Conservation (phyloP, 1,140 invertebrate genomes). For the Conus ventricosus region DNA sequence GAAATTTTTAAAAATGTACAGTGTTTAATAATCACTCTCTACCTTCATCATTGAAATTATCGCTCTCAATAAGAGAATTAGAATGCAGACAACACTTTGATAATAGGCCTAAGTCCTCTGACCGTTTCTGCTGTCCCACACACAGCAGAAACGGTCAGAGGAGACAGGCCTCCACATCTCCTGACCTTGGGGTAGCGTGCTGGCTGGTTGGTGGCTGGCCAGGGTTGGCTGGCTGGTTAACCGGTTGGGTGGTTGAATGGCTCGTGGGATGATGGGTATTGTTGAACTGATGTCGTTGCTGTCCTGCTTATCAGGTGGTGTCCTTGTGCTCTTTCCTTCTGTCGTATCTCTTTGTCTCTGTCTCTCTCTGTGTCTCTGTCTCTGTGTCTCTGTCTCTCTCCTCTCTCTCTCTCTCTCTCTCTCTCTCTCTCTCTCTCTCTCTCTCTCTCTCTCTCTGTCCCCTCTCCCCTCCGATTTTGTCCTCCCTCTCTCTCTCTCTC, state of each 20-base stretch:
- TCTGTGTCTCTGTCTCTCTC: not conserved
- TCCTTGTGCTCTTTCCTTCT: not conserved
- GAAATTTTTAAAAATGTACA: too few relatives aligned
- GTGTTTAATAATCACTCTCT: not conserved
- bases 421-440: not conserved
- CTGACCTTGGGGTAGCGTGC: not conserved
- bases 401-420: not conserved
- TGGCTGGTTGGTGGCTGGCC: too few relatives aligned
- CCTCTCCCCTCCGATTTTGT: too few relatives aligned
- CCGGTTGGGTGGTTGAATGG: not conserved
- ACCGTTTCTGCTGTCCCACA: not conserved
- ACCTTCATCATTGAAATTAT: not conserved
- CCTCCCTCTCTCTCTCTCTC: not conserved
- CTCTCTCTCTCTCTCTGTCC: not conserved
- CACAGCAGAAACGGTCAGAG: not conserved
- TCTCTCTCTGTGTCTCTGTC: not conserved
- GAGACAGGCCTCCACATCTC: not conserved
- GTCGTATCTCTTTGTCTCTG: not conserved
- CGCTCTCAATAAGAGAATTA: not conserved
- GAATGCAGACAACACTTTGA: not conserved
- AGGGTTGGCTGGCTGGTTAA: too few relatives aligned
- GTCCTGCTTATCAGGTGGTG: not conserved
- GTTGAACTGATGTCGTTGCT: not conserved
- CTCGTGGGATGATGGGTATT: not conserved
- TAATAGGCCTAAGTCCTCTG: not conserved